Conservation (phyloP, 2,113 vertebrate genomes). For the Dipodomys merriami region DNA sequence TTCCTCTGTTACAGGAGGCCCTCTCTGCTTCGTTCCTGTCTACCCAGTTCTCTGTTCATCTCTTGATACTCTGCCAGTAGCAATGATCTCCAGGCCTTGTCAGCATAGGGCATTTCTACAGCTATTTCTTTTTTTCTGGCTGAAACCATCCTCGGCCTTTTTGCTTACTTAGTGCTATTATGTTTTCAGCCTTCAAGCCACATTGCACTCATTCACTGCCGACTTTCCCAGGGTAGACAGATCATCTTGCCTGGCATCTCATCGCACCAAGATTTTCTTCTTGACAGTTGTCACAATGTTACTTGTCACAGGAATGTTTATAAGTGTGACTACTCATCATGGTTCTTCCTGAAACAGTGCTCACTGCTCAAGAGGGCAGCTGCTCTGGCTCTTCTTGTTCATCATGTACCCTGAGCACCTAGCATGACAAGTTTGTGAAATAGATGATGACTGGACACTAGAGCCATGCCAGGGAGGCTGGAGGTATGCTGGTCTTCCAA, state of each 20-base stretch:
- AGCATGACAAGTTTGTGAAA: background rate
- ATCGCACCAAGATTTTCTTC: background rate
- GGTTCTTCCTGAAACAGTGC: background rate
- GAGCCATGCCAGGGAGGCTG: background rate
- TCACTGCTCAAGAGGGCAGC: background rate
- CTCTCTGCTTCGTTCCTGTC: background rate
- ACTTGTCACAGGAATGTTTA: background rate
- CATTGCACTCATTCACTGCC: background rate
- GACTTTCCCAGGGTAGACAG: background rate
- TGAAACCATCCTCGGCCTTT: background rate
- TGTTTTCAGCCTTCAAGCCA: too few relatives aligned
- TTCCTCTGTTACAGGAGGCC: background rate
- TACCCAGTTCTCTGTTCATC: background rate
- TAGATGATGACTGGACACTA: background rate
- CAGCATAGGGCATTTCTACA: background rate
- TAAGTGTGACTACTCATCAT: background rate
- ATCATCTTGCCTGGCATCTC: background rate
- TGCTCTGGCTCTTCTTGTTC: background rate
- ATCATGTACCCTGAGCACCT: background rate
- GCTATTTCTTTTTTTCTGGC: background rate
- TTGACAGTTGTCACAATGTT: background rate
- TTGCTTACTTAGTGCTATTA: background rate
- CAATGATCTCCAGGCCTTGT: background rate
- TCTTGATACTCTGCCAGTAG: background rate
- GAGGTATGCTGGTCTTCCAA: background rate